Base-by-base conservation (phyloP, 1,140 invertebrate genomes). In the Pseudomyrmex flavicornis region DNA sequence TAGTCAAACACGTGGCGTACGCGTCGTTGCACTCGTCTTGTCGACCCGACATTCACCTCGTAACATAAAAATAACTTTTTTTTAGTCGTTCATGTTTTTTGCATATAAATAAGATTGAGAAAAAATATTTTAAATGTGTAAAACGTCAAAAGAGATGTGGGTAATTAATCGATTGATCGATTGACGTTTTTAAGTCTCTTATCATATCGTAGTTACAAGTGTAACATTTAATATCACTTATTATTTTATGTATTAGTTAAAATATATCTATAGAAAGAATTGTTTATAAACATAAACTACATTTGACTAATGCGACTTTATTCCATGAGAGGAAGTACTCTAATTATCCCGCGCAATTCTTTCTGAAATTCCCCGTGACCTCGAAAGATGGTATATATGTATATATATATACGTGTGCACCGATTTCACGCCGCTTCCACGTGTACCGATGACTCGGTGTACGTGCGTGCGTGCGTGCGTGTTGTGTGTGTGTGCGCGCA, bases 361-460 rank as follows among this genome's bases (percentile, higher is more conserved):
- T 85, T 86, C 54, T 88, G 58, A 88, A 77, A 83, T 83, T 85
- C 79, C 73, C 22, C 66, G 82, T 79, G 69, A 72, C 72, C 70
- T 54, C 50, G 69, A 62, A 68, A 48, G 66, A 50, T 79, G 5
- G 52, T 59, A 12, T 22, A n/a, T 72, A 12, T 22, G 12, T 72
- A 56, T 46, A 75, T 22, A 35, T 17, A 56, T 46, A 75, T 22
- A 35, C 35, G 35, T 35, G 59, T 65, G 70, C 70, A 75, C 52
- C 79, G 79, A 59, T 80, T 75, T 69, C 68, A 66, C 61, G 44
- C 72, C 56, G 84, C 77, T 12, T 73, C 17, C 52, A 63, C 58
- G 66, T 52, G 50, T 74, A 50, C 10, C 75, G 56, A 7, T 82
- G 26, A 35, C 35, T 35, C 35, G 35, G 35, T 35, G 66, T 77